Percentiles rank a stretch among this genome's conserved stretches.
Evolutionary conservation across 1,140 invertebrate species (phyloP).

Genomic region (Oscheius sp.): DNA sequence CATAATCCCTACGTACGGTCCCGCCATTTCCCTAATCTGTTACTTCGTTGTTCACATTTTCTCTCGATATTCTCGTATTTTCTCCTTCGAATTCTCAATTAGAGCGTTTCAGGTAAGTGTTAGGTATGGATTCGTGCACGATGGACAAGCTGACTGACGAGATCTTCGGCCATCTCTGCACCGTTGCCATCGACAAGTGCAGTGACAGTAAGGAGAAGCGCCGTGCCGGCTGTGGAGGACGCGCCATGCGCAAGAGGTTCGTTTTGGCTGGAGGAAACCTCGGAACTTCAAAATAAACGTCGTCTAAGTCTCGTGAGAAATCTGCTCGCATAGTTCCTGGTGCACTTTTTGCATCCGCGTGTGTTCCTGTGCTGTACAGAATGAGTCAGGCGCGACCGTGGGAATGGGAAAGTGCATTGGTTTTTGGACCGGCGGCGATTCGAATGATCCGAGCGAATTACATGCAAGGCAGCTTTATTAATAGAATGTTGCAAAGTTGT

Average conservation of each 20-base stretch:
- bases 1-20: not conserved
- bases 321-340: too few species aligned
- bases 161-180: slow-evolving; percentile 26
- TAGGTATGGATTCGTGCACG: slow-evolving; percentile 18
- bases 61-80: not conserved
- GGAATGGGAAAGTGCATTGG: too few species aligned
- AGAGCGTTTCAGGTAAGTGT: slow-evolving; percentile 1
- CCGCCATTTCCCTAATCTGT: not conserved
- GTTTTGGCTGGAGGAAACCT: not conserved
- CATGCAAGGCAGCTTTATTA: too few species aligned
- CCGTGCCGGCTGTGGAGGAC: slow-evolving; percentile 23
- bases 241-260: slow-evolving; percentile 19
- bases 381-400: too few species aligned
- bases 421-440: too few species aligned
- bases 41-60: not conserved
- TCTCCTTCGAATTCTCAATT: not conserved
- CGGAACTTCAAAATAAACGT: too few species aligned
- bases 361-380: too few species aligned
- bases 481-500: too few species aligned
- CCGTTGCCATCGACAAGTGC: slow-evolving; percentile 23
- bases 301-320: too few species aligned
- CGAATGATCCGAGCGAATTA: too few species aligned
- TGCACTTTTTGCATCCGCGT: too few species aligned
- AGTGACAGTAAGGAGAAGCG: slow-evolving; percentile 25
- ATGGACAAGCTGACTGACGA: slow-evolving; percentile 23